Evolutionary conservation across 2,888 invertebrate species (phyloP).

Genomic region (Zhuqinia jingwanae): DNA sequence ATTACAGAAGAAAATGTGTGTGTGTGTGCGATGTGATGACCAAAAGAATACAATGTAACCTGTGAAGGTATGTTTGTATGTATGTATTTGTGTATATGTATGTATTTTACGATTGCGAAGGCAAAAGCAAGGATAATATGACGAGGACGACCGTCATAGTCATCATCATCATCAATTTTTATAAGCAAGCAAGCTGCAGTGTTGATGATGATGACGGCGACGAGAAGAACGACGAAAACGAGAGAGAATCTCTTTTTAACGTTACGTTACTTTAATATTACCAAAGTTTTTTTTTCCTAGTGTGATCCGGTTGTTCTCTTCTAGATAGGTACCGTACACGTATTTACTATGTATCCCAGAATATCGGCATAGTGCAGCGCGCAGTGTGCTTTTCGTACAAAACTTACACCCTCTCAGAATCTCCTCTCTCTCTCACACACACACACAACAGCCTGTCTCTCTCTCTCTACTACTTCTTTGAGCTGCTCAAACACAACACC

Average conservation of each 20-base stretch:
- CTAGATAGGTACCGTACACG: background rate
- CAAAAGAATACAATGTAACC: conserved; percentile 49
- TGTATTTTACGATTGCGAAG: conserved; percentile 20
- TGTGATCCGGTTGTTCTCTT: conserved; percentile 43
- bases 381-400: conserved; percentile 19
- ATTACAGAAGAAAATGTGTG: conserved; percentile 47
- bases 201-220: conserved; percentile 47
- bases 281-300: background rate
- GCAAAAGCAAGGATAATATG: conserved; percentile 48
- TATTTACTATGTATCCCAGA: background rate
- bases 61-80: background rate
- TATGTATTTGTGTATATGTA: background rate
- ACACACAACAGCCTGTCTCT: background rate
- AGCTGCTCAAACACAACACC: conserved; percentile 16
- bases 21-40: conserved; percentile 44
- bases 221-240: conserved; percentile 63
- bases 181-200: conserved; percentile 1
- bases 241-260: conserved; percentile 27
- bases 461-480: background rate
- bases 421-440: background rate
- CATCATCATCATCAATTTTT: conserved; percentile 19
- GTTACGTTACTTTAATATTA: conserved; percentile 10
- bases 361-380: conserved; percentile 43
- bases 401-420: conserved; percentile 40
- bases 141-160: conserved; percentile 38